These are phyloP conservation scores for Drosophila mayri DNA, from an alignment of 1,140 invertebrate genomes.

Conservation along the genomic window DNA sequence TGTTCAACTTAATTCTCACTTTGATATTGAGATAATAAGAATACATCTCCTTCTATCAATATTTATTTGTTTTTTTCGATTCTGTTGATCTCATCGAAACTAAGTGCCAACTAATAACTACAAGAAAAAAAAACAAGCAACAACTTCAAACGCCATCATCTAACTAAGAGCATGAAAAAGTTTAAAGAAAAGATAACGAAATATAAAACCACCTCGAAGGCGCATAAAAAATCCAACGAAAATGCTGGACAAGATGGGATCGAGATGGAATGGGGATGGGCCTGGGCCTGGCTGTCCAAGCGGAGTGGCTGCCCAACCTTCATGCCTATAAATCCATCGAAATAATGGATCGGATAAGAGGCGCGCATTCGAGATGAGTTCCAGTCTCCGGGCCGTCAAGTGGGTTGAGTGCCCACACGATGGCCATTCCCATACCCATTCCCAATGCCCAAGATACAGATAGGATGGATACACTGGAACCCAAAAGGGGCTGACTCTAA, in stretches of 20 bases:
- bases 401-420: slow-evolving; percentile 49
- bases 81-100: slow-evolving; percentile 30
- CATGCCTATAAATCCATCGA: slow-evolving; percentile 75
- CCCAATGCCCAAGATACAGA: slow-evolving; percentile 29
- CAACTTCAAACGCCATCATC: slow-evolving; percentile 37
- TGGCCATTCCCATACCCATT: slow-evolving; percentile 34
- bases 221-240: slow-evolving; percentile 58
- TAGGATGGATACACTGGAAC: slow-evolving; percentile 9
- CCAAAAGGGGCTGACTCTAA: neutral
- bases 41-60: neutral
- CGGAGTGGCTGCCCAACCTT: slow-evolving; percentile 48
- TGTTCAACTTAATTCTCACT: neutral
- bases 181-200: slow-evolving; percentile 55
- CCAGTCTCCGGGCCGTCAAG: slow-evolving; percentile 38
- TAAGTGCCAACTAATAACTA: slow-evolving; percentile 38
- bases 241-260: slow-evolving; percentile 31
- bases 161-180: slow-evolving; percentile 43
- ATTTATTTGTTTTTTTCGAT: slow-evolving; percentile 18
- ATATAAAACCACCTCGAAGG: slow-evolving; percentile 50
- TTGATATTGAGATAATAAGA: neutral
- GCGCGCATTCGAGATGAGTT: slow-evolving; percentile 66
- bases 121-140: neutral
- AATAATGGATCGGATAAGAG: slow-evolving; percentile 79
- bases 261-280: slow-evolving; percentile 7
- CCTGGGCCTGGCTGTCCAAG: slow-evolving; percentile 1